Base-by-base conservation (phyloP, 2,797 vertebrate genomes). In the Chelmon rostratus region DNA sequence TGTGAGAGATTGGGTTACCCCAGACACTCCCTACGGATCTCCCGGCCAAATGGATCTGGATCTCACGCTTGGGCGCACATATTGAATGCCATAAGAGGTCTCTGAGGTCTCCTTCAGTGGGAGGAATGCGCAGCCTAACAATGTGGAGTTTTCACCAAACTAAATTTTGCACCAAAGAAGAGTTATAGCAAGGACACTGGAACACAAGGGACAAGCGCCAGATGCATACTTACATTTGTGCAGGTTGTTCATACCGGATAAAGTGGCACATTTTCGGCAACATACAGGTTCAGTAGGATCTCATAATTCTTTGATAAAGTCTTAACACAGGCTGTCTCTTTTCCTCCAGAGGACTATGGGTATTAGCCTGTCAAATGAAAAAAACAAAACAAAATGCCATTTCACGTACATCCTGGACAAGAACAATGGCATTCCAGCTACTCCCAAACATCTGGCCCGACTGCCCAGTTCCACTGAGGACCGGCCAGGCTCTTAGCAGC, bases 81-180 rank as follows among this genome's bases (percentile, higher is more conserved):
- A 94, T 94, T 94, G 93, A 93, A 94, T 94, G 92, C 93, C 94
- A 92, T 95, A 94, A 94, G 93, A 94, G 92, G 92, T 94, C 94
- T 94, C 94, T 52, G 79, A 93, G 93, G 94, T 93, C 93, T 91
- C 92, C 89, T 93, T 94, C 91, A 88, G 89, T 52, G 87, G 89
- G 84, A 94, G 92, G 91, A 94, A 94, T 93, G 93, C 74, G 64
- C 87, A 64, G 90, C 87, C 88, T 91, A 93, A 95, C 93, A 93
- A 93, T 94, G 93, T 93, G 91, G 92, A 94, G 87, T 92, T 94
- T 93, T 90, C 92, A 93, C 91, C 90, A 92, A 93, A 93, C 89
- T 91, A 91, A 87, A 92, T 93, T 92, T 92, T 91, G 86, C 89
- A 91, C 91, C 89, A 91, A 91, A 88, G 89, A 88, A 86, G 89